Base-by-base conservation (phyloP, 2,113 vertebrate species). In the Semnornis frantzii region DNA sequence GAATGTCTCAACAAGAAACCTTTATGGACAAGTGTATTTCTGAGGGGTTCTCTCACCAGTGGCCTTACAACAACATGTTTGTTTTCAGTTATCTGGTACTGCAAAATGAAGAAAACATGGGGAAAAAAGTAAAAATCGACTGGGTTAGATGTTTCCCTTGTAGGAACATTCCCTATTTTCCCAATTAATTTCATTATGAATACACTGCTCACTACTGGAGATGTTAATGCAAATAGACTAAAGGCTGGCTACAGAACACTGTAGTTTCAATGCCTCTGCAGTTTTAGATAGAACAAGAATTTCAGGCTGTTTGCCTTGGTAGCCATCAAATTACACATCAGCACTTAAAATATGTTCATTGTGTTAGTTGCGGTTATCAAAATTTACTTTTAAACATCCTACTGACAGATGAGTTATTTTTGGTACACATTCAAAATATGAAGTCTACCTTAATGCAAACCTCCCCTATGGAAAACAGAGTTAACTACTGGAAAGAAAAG, bases 1-100 rank as follows among this genome's bases (percentile, higher is more conserved):
- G 78, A 96, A 97, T 87, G 93, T 97, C 92, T 90, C 94, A 85
- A 97, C 89, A 94, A 96, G 94, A 96, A 97, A 95, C 92, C 68
- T 95, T 96, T 95, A 97, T 33, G 78, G 82, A 97, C 77, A 95
- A 92, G 87, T 37, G 9, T 70, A 87, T 76, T 95, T 96, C 78
- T 87, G 66, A 97, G 75, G 90, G 58, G 64, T 90, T 96, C 96
- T 95, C 91, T 89, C 80, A 94, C 24, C 77, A 87, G 93, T 70
- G 66, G 66, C 81, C 86, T 90, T 89, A 93, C 50, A 91, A 89
- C 55, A 63, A 90, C 74, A 25, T 58, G 58, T 92, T 93, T 96
- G 89, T 93, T 96, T 97, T 93, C 74, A 16, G 72, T 94, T 90
- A 96, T 79, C 94, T 94, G 66, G 75, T 92, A 97, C 62, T 96